These are phyloP conservation scores for Sycophila sp. DNA, from an alignment of 1,140 invertebrate genomes.

Conservation along the genomic window DNA sequence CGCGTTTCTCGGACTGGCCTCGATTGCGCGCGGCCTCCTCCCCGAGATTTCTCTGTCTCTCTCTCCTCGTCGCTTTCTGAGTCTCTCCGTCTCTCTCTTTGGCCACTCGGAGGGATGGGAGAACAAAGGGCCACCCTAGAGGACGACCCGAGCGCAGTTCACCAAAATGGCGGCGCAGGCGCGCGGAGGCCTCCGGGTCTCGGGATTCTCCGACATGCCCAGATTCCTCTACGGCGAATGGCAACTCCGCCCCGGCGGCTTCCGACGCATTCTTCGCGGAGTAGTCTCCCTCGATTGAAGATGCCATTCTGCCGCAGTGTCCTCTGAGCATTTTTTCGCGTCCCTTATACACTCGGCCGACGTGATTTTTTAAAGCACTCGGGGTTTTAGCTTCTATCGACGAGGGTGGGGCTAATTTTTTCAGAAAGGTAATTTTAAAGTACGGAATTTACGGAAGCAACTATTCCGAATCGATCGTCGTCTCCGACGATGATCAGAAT, in stretches of 20 bases:
- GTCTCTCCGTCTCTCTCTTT: background rate
- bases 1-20: too few species aligned
- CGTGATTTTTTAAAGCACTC: too few species aligned
- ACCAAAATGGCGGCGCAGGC: constrained; percentile 59
- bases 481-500: too few species aligned
- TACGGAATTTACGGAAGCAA: too few species aligned
- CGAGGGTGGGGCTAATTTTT: too few species aligned
- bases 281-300: background rate
- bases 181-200: constrained; percentile 44
- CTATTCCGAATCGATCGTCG: too few species aligned
- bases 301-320: background rate
- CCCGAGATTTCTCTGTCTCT: too few species aligned
- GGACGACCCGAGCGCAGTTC: constrained; percentile 47
- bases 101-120: background rate
- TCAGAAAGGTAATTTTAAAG: too few species aligned
- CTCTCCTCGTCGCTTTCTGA: background rate
- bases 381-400: too few species aligned
- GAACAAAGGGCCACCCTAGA: background rate
- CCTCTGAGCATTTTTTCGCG: too few species aligned
- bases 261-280: background rate
- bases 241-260: background rate
- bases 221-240: constrained; percentile 14
- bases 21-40: too few species aligned
- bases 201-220: constrained; percentile 5
- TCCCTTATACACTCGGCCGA: too few species aligned